A percentile compares a stretch with the other conserved stretches of the same genome.
Conservation (phyloP, 30 jellyfish, hydroid and myxozoan species). For the Pelagia noctiluca region DNA sequence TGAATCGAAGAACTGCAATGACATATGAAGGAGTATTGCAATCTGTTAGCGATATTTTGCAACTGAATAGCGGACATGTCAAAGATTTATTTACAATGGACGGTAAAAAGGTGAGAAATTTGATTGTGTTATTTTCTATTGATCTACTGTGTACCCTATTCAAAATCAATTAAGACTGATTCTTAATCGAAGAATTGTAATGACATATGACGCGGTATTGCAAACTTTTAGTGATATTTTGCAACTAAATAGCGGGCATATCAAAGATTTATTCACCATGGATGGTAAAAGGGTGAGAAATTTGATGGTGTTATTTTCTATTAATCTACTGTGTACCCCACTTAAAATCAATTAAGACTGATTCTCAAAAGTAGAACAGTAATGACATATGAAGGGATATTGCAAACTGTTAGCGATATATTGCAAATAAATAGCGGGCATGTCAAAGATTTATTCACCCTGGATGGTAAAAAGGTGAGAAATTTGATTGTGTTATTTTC, state of each 20-base stretch:
- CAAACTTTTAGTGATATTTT: conserved; percentile 71
- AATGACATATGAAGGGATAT: conserved; percentile 50
- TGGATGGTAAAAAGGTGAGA: conserved; percentile 71
- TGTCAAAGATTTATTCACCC: conserved; percentile 52
- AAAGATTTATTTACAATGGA: conserved; percentile 45
- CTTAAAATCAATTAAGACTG: too few relatives aligned
- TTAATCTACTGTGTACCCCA: too few relatives aligned
- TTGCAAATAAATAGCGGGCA: conserved; percentile 75
- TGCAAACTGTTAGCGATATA: conserved; percentile 73
- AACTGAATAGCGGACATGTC: conserved; percentile 78
- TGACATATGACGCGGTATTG: conserved; percentile 58
- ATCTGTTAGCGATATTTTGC: conserved; percentile 65
- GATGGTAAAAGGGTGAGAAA: conserved; percentile 73
- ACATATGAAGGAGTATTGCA: conserved; percentile 66
- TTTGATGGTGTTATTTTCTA: too few relatives aligned
- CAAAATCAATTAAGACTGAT: too few relatives aligned
- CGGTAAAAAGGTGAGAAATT: conserved; percentile 73
- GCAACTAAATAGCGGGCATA: conserved; percentile 74
- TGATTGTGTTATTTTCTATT: too few relatives aligned
- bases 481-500: too few relatives aligned
- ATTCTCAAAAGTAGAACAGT: conserved; percentile 65
- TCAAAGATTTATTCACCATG: conserved; percentile 39
- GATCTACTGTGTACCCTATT: too few relatives aligned
- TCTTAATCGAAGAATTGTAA: conserved; percentile 57
- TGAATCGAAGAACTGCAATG: conserved; percentile 64